Evolutionary conservation across 2,888 invertebrate species (phyloP).

Genomic region (Drosophila anceps): DNA sequence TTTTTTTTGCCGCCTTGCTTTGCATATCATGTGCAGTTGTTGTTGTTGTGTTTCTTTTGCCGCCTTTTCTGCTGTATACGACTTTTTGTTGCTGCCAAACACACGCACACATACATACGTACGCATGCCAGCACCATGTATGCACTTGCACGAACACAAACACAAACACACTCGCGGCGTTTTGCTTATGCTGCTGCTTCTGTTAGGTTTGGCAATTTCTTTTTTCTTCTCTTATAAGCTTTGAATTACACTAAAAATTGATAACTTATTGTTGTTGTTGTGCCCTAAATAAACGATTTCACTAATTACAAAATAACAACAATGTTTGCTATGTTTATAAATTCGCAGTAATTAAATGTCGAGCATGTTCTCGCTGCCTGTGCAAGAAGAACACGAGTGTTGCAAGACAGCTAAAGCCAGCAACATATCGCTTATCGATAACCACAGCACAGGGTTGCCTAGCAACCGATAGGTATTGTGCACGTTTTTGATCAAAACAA

Average conservation of each 20-base stretch:
- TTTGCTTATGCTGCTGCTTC: slow-evolving; percentile 50
- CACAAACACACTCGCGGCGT: slow-evolving; percentile 52
- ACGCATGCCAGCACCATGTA: slow-evolving; percentile 5
- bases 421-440: slow-evolving; percentile 18
- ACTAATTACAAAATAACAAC: slow-evolving; percentile 43
- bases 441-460: slow-evolving; percentile 13
- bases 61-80: slow-evolving; percentile 75
- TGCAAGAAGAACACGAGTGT: slow-evolving; percentile 38
- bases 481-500: slow-evolving; percentile 30
- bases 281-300: slow-evolving; percentile 40
- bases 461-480: slow-evolving; percentile 11
- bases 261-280: slow-evolving; percentile 21
- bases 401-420: slow-evolving; percentile 26
- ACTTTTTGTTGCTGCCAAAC: slow-evolving; percentile 60
- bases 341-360: slow-evolving; percentile 33
- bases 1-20: slow-evolving; percentile 63
- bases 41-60: slow-evolving; percentile 60
- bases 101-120: slow-evolving; percentile 41
- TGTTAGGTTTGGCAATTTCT: slow-evolving; percentile 39
- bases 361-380: slow-evolving; percentile 35
- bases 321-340: slow-evolving; percentile 25
- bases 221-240: slow-evolving; percentile 22
- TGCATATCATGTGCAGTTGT: slow-evolving; percentile 40
- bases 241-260: slow-evolving; percentile 51
- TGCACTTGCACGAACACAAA: slow-evolving; percentile 31